Conservation (phyloP, 2,113 vertebrate species). For the Atractosteus spatula region DNA sequence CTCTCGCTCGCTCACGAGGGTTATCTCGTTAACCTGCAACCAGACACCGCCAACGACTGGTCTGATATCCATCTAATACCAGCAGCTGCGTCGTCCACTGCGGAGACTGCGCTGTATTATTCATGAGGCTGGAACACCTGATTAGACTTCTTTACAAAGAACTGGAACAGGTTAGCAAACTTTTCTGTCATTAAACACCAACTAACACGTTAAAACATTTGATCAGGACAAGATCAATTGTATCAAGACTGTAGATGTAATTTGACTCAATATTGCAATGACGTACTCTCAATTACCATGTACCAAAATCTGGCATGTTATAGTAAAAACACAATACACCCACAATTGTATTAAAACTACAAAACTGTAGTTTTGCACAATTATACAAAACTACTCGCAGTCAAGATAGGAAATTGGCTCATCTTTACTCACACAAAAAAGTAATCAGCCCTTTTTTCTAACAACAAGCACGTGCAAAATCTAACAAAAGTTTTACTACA, state of each 20-base stretch:
- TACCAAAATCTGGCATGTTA: too few species aligned
- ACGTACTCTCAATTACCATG: too few species aligned
- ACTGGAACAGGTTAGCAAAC: slow-evolving; percentile 51
- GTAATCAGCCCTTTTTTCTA: too few species aligned
- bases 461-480: slow-evolving; percentile 29
- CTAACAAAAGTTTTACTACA: slow-evolving; percentile 44
- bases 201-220: slow-evolving; percentile 65
- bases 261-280: slow-evolving; percentile 42
- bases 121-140: slow-evolving; percentile 62
- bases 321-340: not conserved
- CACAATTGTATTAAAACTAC: slow-evolving; percentile 22
- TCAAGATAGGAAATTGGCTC: too few species aligned
- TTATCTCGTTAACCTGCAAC: slow-evolving; percentile 64
- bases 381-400: too few species aligned
- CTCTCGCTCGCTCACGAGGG: slow-evolving; percentile 30
- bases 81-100: slow-evolving; percentile 55
- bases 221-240: slow-evolving; percentile 54
- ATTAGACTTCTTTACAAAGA: slow-evolving; percentile 63
- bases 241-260: slow-evolving; percentile 29
- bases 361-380: too few species aligned
- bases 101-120: slow-evolving; percentile 62
- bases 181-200: slow-evolving; percentile 65
- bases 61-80: slow-evolving; percentile 53
- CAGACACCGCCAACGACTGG: slow-evolving; percentile 49
- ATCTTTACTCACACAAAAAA: too few species aligned